These are phyloP conservation scores for Perognathus longimembris DNA, from an alignment of 2,113 vertebrate genomes.

Conservation along the genomic window DNA sequence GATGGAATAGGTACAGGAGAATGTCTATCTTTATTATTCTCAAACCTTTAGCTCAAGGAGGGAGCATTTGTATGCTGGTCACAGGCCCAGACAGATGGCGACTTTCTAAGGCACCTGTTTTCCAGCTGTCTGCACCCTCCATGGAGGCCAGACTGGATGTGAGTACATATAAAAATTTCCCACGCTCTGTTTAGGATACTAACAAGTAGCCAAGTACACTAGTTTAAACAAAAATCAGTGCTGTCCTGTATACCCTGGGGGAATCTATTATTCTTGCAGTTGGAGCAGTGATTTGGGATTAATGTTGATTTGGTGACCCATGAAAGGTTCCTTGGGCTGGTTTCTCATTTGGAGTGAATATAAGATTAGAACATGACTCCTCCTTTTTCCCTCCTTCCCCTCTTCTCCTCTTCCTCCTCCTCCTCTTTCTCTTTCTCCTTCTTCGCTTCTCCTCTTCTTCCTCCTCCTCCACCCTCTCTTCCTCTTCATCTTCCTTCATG, in stretches of 20 bases:
- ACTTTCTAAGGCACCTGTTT: constrained; percentile 69
- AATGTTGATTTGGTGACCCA: constrained; percentile 13
- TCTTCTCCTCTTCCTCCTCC: too few relatives aligned
- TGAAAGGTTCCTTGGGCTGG: constrained; percentile 25
- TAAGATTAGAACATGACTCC: constrained; percentile 41
- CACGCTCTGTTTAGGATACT: constrained; percentile 61
- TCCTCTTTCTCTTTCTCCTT: too few relatives aligned
- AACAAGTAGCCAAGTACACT: constrained; percentile 67
- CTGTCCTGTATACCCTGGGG: constrained; percentile 41
- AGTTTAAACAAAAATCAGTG: constrained; percentile 64
- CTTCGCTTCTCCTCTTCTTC: too few relatives aligned
- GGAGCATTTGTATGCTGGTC: constrained; percentile 65
- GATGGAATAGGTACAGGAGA: neutral
- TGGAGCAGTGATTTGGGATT: constrained; percentile 57
- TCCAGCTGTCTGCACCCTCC: constrained; percentile 71
- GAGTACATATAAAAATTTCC: constrained; percentile 41
- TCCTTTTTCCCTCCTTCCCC: neutral
- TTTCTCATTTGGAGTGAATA: constrained; percentile 55
- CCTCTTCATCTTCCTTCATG: too few relatives aligned
- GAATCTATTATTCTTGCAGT: constrained; percentile 65
- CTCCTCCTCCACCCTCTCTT: too few relatives aligned
- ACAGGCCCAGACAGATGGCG: constrained; percentile 68
- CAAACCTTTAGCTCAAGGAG: neutral
- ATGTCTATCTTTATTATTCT: neutral
- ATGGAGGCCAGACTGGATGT: constrained; percentile 64